These are phyloP conservation scores for Scylla paramamosain DNA, from an alignment of 1,140 invertebrate species.

Conservation along the genomic window DNA sequence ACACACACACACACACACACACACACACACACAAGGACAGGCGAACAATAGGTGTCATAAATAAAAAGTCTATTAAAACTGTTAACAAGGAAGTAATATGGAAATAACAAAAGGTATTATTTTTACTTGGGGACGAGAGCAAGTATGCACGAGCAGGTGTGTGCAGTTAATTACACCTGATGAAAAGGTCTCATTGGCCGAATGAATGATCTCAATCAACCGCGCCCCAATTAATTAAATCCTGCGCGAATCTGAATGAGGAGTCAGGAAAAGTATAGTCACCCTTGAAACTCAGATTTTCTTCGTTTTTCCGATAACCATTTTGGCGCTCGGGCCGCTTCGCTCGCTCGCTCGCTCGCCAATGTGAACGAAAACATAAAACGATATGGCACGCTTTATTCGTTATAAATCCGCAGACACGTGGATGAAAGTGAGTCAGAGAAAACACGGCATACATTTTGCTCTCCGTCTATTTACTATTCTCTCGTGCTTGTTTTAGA, in stretches of 20 bases:
- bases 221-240: neutral
- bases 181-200: conserved; percentile 18
- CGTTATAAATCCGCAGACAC: neutral
- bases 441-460: neutral
- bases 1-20: conserved; percentile 30
- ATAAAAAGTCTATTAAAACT: neutral
- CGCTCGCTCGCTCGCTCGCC: neutral
- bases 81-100: neutral
- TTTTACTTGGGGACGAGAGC: neutral
- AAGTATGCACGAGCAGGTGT: conserved; percentile 16
- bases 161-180: conserved; percentile 28
- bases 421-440: neutral
- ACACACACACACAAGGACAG: neutral
- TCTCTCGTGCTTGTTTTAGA: neutral
- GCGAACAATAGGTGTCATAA: neutral
- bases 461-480: neutral
- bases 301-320: neutral
- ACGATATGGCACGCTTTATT: neutral
- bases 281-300: neutral
- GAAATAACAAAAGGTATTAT: neutral
- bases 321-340: neutral
- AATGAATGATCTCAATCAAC: conserved; percentile 13
- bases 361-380: neutral
- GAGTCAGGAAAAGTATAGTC: conserved; percentile 16
- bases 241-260: conserved; percentile 1